Evolutionary conservation across 2,888 invertebrate genomes (phyloP), one percentile per base, ranked within the genome.

Genomic region (Troides oblongomaculatus): DNA sequence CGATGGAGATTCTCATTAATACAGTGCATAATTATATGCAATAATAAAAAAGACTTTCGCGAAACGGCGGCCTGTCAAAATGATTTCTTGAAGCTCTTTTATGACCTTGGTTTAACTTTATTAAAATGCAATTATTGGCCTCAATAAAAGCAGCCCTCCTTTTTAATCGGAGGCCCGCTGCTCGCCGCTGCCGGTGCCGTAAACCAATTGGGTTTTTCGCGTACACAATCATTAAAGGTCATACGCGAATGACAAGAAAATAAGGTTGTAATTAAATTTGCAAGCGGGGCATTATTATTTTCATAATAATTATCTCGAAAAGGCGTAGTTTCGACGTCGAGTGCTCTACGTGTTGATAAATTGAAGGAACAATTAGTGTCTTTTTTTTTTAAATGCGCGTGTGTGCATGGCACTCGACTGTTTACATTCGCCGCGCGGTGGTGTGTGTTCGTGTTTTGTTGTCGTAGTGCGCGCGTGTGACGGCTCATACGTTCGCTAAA

Each of bases 111-210:
- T 79, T 82, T 82, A 78, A 79, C 74, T 81, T 74, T 81, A 86
- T 85, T 84, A 85, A 85, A 87, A 84, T 80, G 82, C 82, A 86
- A 86, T 87, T 88, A 86, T 86, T 82, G 81, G 77, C 80, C 81
- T 80, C 81, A 81, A 86, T 85, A 84, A 83, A 83, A 79, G 76
- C 68, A 76, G 78, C 72, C 68, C 68, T 75, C 75, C 74, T 75
- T 78, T 80, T 77, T 86, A 86, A 85, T 82, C 78, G 64, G 74
- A 80, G 81, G 78, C 58, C 61, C 50, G 50, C 25, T 25, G 57
- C 60, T 63, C 65, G 70, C 62, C 71, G 68, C 69, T 57, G 63
- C 66, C 64, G 58, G 39, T 61, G n/a, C 69, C 56, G 61, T 63
- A 65, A 69, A 75, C 69, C 74, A 73, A 76, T 75, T 75, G 79